Percentiles rank a stretch among this genome's conserved stretches.
phyloP scores from a whole-genome alignment of 2,113 vertebrate species.

The Uria lomvia region DNA sequence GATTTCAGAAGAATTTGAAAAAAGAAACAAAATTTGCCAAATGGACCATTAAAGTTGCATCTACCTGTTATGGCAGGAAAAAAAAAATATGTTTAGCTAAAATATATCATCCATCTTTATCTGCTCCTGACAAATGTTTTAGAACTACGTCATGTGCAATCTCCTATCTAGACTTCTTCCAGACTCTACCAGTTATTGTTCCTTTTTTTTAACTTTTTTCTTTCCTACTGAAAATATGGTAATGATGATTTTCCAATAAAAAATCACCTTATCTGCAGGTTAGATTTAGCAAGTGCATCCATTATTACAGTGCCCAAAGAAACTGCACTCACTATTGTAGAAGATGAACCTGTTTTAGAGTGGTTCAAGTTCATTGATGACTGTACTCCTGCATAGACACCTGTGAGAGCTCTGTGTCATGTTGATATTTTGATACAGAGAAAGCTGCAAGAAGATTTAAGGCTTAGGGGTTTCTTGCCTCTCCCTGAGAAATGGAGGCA shows the following conservation, averaged over 20 bases:
- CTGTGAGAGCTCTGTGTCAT: background rate
- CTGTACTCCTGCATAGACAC: background rate
- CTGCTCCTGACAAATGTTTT: background rate
- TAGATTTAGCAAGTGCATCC: background rate
- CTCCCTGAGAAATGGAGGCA: background rate
- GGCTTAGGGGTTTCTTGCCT: background rate
- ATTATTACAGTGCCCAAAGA: background rate
- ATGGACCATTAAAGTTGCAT: background rate
- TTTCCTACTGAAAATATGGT: background rate
- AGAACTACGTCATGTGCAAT: background rate
- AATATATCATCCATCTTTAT: background rate
- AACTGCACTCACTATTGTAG: background rate
- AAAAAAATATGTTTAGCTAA: background rate
- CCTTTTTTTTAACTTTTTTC: background rate
- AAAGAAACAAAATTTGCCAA: background rate
- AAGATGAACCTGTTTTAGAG: background rate
- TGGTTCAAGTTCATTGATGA: background rate
- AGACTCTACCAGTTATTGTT: background rate
- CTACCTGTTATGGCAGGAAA: background rate
- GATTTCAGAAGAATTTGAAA: background rate
- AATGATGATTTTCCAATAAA: background rate
- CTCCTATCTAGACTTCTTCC: background rate
- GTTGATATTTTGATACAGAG: background rate
- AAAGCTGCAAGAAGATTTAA: background rate
- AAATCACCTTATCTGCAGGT: background rate